A percentile compares a stretch with the other conserved stretches of the same genome.
Conservation (phyloP, 2,113 vertebrate genomes). For the Psophia crepitans region DNA sequence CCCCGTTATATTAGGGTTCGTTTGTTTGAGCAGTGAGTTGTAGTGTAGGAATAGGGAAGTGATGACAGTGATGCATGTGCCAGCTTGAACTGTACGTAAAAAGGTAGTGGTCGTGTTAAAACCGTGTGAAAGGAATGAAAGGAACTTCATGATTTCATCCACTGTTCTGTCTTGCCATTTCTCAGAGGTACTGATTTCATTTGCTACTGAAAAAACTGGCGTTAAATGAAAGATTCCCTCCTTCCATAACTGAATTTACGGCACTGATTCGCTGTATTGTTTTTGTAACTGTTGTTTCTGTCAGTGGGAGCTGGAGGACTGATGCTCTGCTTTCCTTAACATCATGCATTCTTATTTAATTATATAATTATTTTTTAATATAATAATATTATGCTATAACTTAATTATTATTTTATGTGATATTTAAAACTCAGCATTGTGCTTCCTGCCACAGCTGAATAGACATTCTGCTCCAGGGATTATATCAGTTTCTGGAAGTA, state of each 20-base stretch:
- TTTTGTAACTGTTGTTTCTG: neutral
- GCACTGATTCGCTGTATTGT: neutral
- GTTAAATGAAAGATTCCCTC: neutral
- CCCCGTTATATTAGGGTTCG: fast-evolving
- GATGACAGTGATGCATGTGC: neutral
- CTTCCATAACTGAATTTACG: neutral
- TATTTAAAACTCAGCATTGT: constrained; percentile 16
- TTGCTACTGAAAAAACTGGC: neutral
- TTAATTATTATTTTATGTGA: constrained; percentile 5
- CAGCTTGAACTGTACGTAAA: neutral
- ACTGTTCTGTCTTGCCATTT: neutral
- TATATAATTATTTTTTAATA: neutral
- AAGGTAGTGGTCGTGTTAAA: neutral
- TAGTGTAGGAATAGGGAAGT: neutral
- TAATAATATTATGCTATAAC: constrained; percentile 20
- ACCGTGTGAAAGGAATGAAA: neutral
- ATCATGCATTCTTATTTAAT: neutral
- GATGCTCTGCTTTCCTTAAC: neutral
- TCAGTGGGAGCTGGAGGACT: neutral
- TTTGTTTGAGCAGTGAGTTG: neutral
- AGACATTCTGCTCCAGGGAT: neutral
- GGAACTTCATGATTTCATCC: neutral
- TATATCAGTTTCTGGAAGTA: neutral
- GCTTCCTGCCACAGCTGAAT: constrained; percentile 2
- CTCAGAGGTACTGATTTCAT: neutral